Base-by-base conservation (phyloP, 2,888 invertebrate species). In the Eupithecia exiguata region DNA sequence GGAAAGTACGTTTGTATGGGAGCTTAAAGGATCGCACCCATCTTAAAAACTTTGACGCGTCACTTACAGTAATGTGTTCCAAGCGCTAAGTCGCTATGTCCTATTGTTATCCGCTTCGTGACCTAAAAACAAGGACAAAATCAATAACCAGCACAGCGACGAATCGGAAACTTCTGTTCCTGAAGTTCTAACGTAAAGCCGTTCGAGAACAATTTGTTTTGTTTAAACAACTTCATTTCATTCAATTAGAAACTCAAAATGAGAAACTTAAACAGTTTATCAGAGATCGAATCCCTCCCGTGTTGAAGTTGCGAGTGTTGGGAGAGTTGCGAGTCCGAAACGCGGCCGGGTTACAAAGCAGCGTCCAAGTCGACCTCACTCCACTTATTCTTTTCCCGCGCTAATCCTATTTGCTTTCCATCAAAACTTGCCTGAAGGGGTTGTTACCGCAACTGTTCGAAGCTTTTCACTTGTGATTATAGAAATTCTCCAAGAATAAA, bases 401-500 rank as follows among this genome's bases (percentile, higher is more conserved):
- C 89, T 93, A 93, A 94, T 93, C 92, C 90, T 92, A 89, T 94
- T 94, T 92, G 91, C 89, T 90, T 93, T 93, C 91, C 92, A 93
- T 93, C 93, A 92, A 90, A 94, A 93, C 91, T 93, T 92, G 88
- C 81, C 87, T 86, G 87, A 92, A 91, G 91, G 88, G 90, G 90
- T 91, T 88, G 87, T 83, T 78, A 78, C 81, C 79, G 79, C 77
- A 62, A 71, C 80, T 72, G 80, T 76, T 76, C 80, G 74, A n/a
- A 7, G 30, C 9, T 38, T n/a, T 18, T 62, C 74, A 72, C 71
- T 75, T 7, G 43, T 18, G 9, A 10, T 10, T 49, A 36, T 9
- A 35, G 38, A 14, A 71, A 9, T 36, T 7, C 30, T 30, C 21
- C 49, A n/a, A 21, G 7, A 58, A 25, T 25, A 25, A 25, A 58